Evolutionary conservation across 1,140 invertebrate genomes (phyloP), one percentile per base, ranked within the genome.

Genomic region (Mycetomoellerius zeteki): DNA sequence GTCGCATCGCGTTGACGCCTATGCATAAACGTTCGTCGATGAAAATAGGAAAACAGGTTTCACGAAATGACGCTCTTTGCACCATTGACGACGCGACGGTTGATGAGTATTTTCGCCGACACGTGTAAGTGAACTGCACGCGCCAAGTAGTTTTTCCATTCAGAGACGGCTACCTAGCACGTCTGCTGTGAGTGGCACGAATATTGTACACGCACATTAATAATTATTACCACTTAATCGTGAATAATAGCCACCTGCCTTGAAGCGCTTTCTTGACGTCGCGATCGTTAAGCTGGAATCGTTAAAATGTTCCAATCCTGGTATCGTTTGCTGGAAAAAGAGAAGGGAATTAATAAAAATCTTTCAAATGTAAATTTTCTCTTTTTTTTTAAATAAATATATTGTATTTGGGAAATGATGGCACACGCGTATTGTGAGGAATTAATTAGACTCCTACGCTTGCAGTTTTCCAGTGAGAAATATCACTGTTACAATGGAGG

Each of bases 21-120:
- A 58, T 37, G 37, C n/a, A 84, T 33, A 84, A 75, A 62, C 24
- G 54, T 60, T 14, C 54, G 80, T 10, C 64, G 50, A 81, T 82
- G 67, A 58, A 82, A 82, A 82, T 82, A 50, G 69, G 54, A 73
- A 84, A 84, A 84, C 80, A 84, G 80, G 54, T 75, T 84, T 75
- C 56, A 67, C 52, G 52, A 37, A 82, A 72, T 16, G 33, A 21
- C 78, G 47, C 65, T 81, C 65, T 81, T 81, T 81, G 50, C 69
- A 47, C 69, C 80, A 73, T 52, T 73, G 69, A 84, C 56, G 69
- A 60, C 54, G 37, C 56, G 80, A 60, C 69, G 37, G 12, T 19
- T 12, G 80, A 84, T 84, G 73, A 84, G 80, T 69, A 84, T 84
- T 84, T 84, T 84, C 54, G 54, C 80, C 24, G 54, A 27, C 80